Evolutionary conservation across 2,113 vertebrate genomes (phyloP), one percentile per base, ranked within the genome.

Genomic region (Paramisgurnus dabryanus): DNA sequence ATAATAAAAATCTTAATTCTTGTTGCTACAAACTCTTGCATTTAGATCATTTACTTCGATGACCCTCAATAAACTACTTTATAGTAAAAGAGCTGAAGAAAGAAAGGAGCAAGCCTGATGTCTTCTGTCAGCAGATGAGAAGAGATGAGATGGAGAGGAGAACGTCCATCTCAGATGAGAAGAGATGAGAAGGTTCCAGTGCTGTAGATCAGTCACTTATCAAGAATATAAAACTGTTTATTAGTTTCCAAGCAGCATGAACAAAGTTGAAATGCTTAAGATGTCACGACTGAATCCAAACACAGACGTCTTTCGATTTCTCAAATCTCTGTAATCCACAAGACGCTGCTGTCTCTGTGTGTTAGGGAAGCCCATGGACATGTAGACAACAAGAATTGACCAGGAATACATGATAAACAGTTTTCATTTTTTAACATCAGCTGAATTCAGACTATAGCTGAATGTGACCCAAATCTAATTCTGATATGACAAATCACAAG

Each of bases 11-110:
- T 81, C 55, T 84, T 17, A 49, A 84, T 86, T 69, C 78, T 82
- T 89, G 86, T 89, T 93, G 89, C 90, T 90, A 89, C 88, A 88
- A 90, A 81, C 78, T 78, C 85, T 89, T 84, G 85, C 87, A 79
- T 81, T 82, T 81, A 80, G 76, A 87, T 78, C 61, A 76, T 84
- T 81, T 68, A 34, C 84, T 83, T 72, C 76, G 82, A 74, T 67
- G 71, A 80, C 83, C 41, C 80, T 68, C 76, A 83, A 75, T 53
- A 79, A 57, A 49, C 71, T 53, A 34, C 68, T 66, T 50, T 65
- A 75, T 53, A 72, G 39, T 47, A 41, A 75, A 73, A 75, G 27
- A 74, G 12, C 74, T 76, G 76, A 67, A 79, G 53, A 72, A 70
- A 71, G 80, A 70, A 57, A 76, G 69, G 58, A 66, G 80, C 73